Evolutionary conservation across 1,140 invertebrate genomes (phyloP).

Genomic region (Matsumurasca onukii): DNA sequence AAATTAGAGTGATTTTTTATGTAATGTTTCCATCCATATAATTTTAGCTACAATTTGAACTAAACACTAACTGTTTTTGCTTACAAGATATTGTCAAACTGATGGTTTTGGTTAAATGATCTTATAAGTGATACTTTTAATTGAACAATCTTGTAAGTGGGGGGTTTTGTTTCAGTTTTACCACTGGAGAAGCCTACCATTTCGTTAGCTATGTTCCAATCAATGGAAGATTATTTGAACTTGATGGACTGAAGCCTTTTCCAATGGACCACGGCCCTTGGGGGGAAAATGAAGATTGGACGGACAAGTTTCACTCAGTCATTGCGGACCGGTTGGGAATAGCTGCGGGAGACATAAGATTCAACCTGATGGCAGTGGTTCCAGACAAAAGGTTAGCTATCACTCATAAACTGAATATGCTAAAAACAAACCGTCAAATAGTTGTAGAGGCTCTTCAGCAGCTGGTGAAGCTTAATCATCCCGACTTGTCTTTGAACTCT

Average conservation of each 20-base stretch:
- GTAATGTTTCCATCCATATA: too few relatives aligned
- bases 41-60: too few relatives aligned
- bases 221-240: constrained; percentile 89
- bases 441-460: constrained; percentile 86
- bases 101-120: too few relatives aligned
- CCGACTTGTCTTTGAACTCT: constrained; percentile 27
- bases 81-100: too few relatives aligned
- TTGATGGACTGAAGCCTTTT: constrained; percentile 94
- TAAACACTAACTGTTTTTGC: too few relatives aligned
- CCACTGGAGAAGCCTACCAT: constrained; percentile 92
- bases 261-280: constrained; percentile 97
- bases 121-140: too few relatives aligned
- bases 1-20: too few relatives aligned
- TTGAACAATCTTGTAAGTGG: too few relatives aligned
- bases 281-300: constrained; percentile 89
- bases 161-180: too few relatives aligned
- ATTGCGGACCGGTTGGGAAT: constrained; percentile 91
- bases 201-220: constrained; percentile 98
- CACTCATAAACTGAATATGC: constrained; percentile 81
- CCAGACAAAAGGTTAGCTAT: constrained; percentile 86
- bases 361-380: constrained; percentile 97
- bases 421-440: constrained; percentile 88
- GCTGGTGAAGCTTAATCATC: constrained; percentile 57
- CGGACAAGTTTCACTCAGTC: constrained; percentile 90
- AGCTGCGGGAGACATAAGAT: constrained; percentile 90